A percentile compares a stretch with the other conserved stretches of the same genome.
Evolutionary conservation across 2,113 vertebrate genomes (phyloP).

Genomic region (Coreoperca whiteheadi): DNA sequence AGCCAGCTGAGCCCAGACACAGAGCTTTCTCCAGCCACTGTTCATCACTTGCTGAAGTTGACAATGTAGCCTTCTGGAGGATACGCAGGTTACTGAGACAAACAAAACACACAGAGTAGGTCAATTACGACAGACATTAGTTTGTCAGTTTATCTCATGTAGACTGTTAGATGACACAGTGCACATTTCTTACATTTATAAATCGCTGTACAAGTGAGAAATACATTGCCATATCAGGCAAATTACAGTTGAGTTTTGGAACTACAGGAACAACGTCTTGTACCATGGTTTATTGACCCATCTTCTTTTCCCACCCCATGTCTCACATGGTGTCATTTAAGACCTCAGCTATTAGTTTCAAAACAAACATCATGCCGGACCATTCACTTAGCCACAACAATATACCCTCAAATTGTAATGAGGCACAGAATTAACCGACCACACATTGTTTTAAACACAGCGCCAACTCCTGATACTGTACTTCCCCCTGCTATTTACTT

Average conservation of each 20-base stretch:
- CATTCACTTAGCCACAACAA: constrained; percentile 62
- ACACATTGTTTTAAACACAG: constrained; percentile 61
- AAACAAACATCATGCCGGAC: constrained; percentile 69
- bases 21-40: constrained; percentile 96
- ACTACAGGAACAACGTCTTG: constrained; percentile 27
- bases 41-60: constrained; percentile 83
- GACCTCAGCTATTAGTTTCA: constrained; percentile 60
- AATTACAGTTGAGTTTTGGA: constrained; percentile 26
- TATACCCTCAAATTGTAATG: constrained; percentile 57
- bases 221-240: neutral
- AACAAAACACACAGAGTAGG: constrained; percentile 25
- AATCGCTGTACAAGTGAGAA: neutral
- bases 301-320: constrained; percentile 51
- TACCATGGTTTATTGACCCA: constrained; percentile 43
- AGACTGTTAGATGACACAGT: neutral
- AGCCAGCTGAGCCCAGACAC: constrained; percentile 90
- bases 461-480: constrained; percentile 61
- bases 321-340: constrained; percentile 63
- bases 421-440: constrained; percentile 60
- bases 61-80: constrained; percentile 89
- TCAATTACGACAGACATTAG: neutral
- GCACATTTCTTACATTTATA: constrained; percentile 1
- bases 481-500: constrained; percentile 55
- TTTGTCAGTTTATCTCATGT: neutral
- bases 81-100: constrained; percentile 92